phyloP scores from a whole-genome alignment of 1,140 invertebrate genomes.

The Formica exsecta region DNA sequence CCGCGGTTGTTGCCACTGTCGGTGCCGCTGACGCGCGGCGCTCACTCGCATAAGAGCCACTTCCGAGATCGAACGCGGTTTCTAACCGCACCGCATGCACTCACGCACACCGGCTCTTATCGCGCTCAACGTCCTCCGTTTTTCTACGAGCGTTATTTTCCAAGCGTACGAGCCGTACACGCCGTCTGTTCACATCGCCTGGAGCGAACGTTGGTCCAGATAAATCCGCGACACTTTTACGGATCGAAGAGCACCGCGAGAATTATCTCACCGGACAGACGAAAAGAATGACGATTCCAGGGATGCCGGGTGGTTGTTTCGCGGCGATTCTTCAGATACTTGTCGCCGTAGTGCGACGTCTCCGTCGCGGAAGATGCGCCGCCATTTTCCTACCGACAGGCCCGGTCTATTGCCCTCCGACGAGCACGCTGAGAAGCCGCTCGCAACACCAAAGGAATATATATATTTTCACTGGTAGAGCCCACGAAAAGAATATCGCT shows the following conservation, averaged over 20 bases:
- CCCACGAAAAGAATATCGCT: slow-evolving; percentile 44
- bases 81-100: not conserved
- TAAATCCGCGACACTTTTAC: not conserved
- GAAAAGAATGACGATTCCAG: not conserved
- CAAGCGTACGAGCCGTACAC: not conserved
- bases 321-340: not conserved
- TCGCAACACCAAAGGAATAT: slow-evolving; percentile 22
- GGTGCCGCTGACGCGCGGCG: slow-evolving; percentile 36
- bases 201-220: slow-evolving; percentile 21
- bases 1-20: slow-evolving; percentile 57
- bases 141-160: not conserved
- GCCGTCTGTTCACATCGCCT: slow-evolving; percentile 1
- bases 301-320: not conserved
- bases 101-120: slow-evolving; percentile 14
- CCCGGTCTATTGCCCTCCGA: slow-evolving; percentile 70
- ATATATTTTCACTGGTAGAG: slow-evolving; percentile 5
- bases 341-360: slow-evolving; percentile 47
- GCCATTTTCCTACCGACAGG: slow-evolving; percentile 75
- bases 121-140: not conserved
- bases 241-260: not conserved
- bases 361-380: slow-evolving; percentile 67
- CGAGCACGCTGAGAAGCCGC: slow-evolving; percentile 42
- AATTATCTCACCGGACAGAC: not conserved
- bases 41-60: slow-evolving; percentile 69
- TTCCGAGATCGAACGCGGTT: slow-evolving; percentile 20